Conservation (phyloP, 2,888 invertebrate species). For the Melangyna quadrimaculata region DNA sequence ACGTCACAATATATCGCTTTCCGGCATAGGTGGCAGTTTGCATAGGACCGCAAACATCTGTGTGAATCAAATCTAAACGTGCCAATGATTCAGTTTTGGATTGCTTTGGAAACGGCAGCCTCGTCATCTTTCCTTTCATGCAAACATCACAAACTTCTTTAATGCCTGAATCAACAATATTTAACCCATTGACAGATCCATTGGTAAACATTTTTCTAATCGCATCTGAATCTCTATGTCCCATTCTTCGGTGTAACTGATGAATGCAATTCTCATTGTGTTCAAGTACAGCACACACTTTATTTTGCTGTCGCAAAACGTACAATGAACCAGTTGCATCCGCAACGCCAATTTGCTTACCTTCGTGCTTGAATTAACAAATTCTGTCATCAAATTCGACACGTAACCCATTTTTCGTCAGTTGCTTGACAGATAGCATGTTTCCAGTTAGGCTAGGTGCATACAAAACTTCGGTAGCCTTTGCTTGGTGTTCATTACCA, state of each 20-base stretch:
- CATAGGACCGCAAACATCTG: no score
- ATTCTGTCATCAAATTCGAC: not conserved
- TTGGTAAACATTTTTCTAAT: not conserved
- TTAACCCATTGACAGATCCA: not conserved
- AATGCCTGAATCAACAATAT: not conserved
- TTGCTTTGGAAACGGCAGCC: not conserved
- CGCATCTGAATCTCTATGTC: constrained; percentile 1
- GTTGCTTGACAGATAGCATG: not conserved
- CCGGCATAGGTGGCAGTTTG: not conserved
- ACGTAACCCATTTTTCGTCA: no score
- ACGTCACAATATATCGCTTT: not conserved
- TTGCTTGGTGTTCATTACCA: not conserved
- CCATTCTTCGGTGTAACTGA: not conserved
- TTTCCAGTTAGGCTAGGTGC: not conserved
- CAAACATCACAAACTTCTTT: not conserved
- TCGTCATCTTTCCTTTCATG: not conserved
- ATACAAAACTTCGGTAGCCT: not conserved
- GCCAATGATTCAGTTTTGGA: no score
- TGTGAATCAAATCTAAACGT: no score
- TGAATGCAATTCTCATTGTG: not conserved
- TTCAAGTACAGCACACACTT: no score
- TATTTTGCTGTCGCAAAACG: not conserved
- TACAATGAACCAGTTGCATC: not conserved
- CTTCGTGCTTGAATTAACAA: not conserved
- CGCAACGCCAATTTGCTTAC: not conserved